These are phyloP conservation scores for Macrocentrus cingulum DNA, from an alignment of 1,140 invertebrate genomes.

Conservation along the genomic window DNA sequence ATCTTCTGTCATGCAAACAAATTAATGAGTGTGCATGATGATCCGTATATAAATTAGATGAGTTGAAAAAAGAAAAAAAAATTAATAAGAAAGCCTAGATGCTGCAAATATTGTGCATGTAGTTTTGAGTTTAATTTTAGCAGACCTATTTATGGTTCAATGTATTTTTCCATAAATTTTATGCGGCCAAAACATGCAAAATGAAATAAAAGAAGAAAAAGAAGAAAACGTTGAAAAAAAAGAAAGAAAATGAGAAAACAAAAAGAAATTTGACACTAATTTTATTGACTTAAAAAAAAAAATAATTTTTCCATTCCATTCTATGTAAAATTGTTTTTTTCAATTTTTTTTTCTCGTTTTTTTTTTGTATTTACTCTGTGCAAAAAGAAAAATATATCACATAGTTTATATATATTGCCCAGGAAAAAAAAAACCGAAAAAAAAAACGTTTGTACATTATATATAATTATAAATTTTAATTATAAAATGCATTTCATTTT, in stretches of 20 bases:
- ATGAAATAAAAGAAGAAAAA: too few species aligned
- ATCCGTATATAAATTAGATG: conserved; percentile 6
- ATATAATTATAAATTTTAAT: too few species aligned
- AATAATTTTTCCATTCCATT: conserved; percentile 28
- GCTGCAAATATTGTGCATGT: conserved; percentile 26
- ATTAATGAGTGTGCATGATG: background rate
- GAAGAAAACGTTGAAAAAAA: background rate
- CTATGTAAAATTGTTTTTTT: conserved; percentile 7
- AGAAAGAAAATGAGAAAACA: background rate
- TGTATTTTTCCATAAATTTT: conserved; percentile 31
- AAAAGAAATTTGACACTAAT: too few species aligned
- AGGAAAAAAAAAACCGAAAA: too few species aligned
- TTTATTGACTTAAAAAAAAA: too few species aligned
- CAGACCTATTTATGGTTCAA: conserved; percentile 17
- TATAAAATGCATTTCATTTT: conserved; percentile 27
- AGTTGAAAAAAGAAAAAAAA: conserved; percentile 1
- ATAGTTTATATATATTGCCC: too few species aligned
- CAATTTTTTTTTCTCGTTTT: background rate
- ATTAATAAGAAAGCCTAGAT: conserved; percentile 10
- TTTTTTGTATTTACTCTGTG: conserved; percentile 15
- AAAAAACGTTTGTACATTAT: too few species aligned
- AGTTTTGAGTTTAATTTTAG: conserved; percentile 25
- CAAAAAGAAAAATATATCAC: too few species aligned
- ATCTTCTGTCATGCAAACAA: background rate
- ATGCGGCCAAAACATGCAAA: conserved; percentile 18